Conservation (phyloP, 2,797 vertebrate genomes). For the Sternotherus odoratus region DNA sequence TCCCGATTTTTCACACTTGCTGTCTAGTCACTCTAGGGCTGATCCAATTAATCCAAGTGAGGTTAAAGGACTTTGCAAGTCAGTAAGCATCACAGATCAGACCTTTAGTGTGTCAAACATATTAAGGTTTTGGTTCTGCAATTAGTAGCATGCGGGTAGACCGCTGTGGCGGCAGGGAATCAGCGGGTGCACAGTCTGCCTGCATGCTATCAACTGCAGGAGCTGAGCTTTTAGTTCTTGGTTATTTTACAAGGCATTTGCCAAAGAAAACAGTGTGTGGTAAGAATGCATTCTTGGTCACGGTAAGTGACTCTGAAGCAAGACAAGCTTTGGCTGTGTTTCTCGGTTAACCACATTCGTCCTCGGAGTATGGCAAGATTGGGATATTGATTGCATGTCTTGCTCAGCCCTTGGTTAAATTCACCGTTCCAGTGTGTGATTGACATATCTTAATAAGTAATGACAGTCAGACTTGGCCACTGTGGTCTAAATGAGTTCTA, state of each 20-base stretch:
- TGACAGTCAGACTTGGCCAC: neutral
- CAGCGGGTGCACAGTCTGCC: neutral
- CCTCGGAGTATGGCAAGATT: neutral
- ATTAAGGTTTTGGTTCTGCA: neutral
- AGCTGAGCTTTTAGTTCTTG: neutral
- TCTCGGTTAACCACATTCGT: neutral
- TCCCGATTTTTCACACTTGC: no score
- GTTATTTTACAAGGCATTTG: neutral
- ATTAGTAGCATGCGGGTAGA: no score
- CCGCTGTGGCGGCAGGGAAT: neutral
- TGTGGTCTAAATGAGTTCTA: neutral
- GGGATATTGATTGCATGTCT: neutral
- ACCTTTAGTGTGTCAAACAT: neutral
- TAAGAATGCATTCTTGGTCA: neutral
- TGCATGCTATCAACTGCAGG: neutral
- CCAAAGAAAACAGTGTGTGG: neutral
- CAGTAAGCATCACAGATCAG: neutral
- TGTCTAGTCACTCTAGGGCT: no score
- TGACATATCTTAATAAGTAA: neutral
- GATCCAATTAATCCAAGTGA: neutral
- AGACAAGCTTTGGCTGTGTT: neutral
- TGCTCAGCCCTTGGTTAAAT: neutral
- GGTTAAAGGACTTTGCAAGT: neutral
- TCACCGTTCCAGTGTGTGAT: neutral
- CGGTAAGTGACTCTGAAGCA: neutral